These are phyloP conservation scores for Octomys mimax DNA, from an alignment of 2,797 vertebrate genomes.

Conservation along the genomic window DNA sequence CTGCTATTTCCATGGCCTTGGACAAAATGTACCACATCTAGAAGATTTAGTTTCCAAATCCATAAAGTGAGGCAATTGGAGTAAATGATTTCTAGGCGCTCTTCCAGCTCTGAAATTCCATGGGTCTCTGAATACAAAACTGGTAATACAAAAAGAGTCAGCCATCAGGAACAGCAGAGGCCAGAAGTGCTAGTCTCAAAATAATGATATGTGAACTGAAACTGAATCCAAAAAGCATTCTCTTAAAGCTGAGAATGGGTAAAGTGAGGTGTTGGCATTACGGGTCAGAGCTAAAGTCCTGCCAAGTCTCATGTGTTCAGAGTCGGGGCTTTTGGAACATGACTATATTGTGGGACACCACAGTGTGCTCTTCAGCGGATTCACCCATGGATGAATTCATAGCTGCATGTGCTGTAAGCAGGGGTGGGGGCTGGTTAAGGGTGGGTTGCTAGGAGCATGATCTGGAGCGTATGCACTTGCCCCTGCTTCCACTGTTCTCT, in stretches of 20 bases:
- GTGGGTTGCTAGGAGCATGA: not conserved
- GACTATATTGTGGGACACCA: not conserved
- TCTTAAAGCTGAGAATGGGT: not conserved
- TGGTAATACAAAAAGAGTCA: not conserved
- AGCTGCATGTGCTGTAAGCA: not conserved
- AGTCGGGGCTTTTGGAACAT: not conserved
- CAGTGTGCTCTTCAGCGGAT: not conserved
- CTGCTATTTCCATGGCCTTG: not conserved
- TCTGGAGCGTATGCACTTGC: not conserved
- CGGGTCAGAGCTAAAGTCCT: not conserved
- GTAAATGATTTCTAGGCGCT: slow-evolving; percentile 10
- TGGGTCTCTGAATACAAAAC: slow-evolving; percentile 10
- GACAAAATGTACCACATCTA: not conserved
- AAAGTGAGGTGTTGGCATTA: not conserved
- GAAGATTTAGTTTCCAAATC: not conserved
- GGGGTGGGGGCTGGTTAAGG: not conserved
- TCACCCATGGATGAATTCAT: too few species aligned
- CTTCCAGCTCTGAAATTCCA: not conserved
- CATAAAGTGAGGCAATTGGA: not conserved
- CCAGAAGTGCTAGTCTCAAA: not conserved
- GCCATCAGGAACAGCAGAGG: not conserved
- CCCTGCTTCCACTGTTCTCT: not conserved
- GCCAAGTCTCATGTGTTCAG: not conserved
- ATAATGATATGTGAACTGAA: not conserved
- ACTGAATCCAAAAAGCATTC: not conserved